These are phyloP conservation scores for Otus sunia DNA, from an alignment of 2,113 vertebrate genomes.

Conservation along the genomic window DNA sequence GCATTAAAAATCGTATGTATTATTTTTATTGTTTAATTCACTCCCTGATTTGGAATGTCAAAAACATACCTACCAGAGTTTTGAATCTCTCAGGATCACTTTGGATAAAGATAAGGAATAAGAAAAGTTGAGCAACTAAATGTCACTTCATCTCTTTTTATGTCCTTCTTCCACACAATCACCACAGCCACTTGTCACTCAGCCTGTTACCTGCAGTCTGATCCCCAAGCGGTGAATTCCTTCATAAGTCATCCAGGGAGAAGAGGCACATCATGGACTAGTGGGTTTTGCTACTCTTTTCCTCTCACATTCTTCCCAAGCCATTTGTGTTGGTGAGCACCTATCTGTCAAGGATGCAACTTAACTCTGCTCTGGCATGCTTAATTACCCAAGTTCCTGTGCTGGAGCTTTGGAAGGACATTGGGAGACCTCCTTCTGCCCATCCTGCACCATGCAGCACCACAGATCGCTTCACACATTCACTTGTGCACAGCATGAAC, in stretches of 20 bases:
- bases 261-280: background rate
- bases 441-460: background rate
- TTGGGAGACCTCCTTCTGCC: background rate
- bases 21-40: background rate
- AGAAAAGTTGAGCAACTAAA: background rate
- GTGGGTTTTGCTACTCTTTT: background rate
- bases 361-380: background rate
- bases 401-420: background rate
- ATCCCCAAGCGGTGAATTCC: background rate
- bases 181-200: background rate
- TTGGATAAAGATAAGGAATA: background rate
- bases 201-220: background rate
- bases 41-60: background rate
- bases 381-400: background rate
- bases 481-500: background rate
- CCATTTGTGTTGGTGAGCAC: background rate
- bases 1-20: background rate
- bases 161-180: background rate
- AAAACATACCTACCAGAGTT: background rate
- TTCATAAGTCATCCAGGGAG: background rate
- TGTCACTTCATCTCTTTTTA: background rate
- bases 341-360: background rate
- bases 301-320: background rate
- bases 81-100: background rate
- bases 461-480: background rate